These are phyloP conservation scores for Melolontha melolontha DNA, from an alignment of 2,888 invertebrate species.

Conservation along the genomic window DNA sequence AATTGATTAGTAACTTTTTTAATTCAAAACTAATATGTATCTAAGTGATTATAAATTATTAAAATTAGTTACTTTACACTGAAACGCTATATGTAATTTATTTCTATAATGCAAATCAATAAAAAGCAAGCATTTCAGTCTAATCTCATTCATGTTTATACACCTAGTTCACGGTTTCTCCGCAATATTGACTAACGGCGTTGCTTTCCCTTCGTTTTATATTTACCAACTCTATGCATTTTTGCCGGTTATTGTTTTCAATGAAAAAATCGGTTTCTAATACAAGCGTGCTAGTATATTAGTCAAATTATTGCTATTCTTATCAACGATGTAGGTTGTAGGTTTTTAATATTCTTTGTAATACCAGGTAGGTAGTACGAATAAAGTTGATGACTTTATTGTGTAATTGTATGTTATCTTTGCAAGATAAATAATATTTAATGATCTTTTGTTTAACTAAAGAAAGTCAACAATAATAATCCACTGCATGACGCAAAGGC, in stretches of 20 bases:
- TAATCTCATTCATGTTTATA: conserved; percentile 35
- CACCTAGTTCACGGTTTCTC: conserved; percentile 37
- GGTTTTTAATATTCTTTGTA: conserved; percentile 33
- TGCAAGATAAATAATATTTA: conserved; percentile 14
- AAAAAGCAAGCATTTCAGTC: not conserved
- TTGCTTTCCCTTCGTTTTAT: conserved; percentile 9
- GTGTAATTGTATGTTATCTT: conserved; percentile 27
- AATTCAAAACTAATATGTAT: too few relatives aligned
- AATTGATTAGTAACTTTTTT: too few relatives aligned
- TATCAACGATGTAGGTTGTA: conserved; percentile 27
- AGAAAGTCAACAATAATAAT: conserved; percentile 7
- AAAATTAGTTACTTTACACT: too few relatives aligned
- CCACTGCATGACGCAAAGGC: conserved; percentile 1
- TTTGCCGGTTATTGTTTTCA: conserved; percentile 27
- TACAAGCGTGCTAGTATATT: conserved; percentile 24
- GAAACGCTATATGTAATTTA: too few relatives aligned
- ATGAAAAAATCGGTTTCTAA: conserved; percentile 25
- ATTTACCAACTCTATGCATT: not conserved
- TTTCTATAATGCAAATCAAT: conserved; percentile 16
- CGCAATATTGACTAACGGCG: conserved; percentile 35
- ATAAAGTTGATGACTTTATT: conserved; percentile 26
- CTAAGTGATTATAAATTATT: too few relatives aligned
- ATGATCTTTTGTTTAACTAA: conserved; percentile 10
- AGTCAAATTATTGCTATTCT: conserved; percentile 13
- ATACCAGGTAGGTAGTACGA: conserved; percentile 20